Conservation (phyloP, 2,113 vertebrate species). For the Elaphurus davidianus region DNA sequence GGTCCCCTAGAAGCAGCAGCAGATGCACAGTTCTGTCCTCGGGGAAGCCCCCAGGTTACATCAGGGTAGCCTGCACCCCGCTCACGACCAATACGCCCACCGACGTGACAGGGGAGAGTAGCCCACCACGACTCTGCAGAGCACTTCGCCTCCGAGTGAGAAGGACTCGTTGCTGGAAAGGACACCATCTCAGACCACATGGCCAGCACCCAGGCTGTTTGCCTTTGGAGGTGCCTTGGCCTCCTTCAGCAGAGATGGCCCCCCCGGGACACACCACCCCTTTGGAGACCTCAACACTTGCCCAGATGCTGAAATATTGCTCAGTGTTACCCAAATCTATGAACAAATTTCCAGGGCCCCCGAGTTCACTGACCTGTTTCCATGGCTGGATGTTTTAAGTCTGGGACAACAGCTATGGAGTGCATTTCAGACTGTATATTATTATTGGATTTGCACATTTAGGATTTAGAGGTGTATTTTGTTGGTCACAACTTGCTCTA, state of each 20-base stretch:
- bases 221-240: not conserved
- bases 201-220: not conserved
- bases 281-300: not conserved
- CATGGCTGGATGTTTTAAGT: not conserved
- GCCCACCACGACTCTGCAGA: not conserved
- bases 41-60: not conserved
- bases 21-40: fast-evolving
- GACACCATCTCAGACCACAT: not conserved
- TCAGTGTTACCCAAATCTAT: not conserved
- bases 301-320: not conserved
- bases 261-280: not conserved
- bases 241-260: not conserved
- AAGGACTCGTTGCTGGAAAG: not conserved
- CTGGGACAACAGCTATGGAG: not conserved
- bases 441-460: not conserved
- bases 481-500: not conserved
- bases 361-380: not conserved
- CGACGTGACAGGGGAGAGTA: not conserved
- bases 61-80: not conserved
- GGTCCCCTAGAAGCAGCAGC: too few relatives aligned
- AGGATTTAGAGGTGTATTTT: not conserved
- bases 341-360: not conserved
- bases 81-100: not conserved
- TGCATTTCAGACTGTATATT: too few relatives aligned
- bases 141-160: not conserved